Percentiles rank a stretch among this genome's conserved stretches.
These are phyloP conservation scores for Theocolax elegans DNA, from an alignment of 1,140 invertebrate species.

Conservation along the genomic window DNA sequence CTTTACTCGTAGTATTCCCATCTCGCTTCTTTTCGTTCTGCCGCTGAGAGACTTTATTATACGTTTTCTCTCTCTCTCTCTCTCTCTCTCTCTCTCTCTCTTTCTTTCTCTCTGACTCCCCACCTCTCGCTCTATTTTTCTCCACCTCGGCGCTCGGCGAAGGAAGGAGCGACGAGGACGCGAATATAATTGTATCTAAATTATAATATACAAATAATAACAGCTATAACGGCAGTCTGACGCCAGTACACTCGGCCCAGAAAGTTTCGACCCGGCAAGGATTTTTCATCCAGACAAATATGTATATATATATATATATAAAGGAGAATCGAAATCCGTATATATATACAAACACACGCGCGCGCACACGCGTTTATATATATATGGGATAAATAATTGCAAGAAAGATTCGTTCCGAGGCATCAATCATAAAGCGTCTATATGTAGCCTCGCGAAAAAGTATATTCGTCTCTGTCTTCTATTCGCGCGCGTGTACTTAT, in stretches of 20 bases:
- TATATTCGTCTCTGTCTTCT: constrained; percentile 28
- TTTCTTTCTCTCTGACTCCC: background rate
- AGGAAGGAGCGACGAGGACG: constrained; percentile 56
- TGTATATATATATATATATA: too few species aligned
- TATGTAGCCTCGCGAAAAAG: constrained; percentile 25
- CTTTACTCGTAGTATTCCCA: constrained; percentile 22
- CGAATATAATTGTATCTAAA: constrained; percentile 68
- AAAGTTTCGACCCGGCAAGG: constrained; percentile 48
- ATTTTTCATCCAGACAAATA: too few species aligned
- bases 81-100: constrained; percentile 36
- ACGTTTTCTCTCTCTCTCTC: constrained; percentile 51
- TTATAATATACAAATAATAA: constrained; percentile 70
- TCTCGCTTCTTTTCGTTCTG: constrained; percentile 43
- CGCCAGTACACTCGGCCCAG: constrained; percentile 64
- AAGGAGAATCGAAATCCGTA: too few species aligned
- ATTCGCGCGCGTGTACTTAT: constrained; percentile 11
- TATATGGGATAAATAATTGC: constrained; percentile 16
- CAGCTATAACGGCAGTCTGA: constrained; percentile 65
- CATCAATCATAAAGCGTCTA: constrained; percentile 29
- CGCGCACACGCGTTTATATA: background rate
- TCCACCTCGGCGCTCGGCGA: constrained; percentile 39
- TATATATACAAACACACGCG: too few species aligned
- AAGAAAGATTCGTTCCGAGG: constrained; percentile 2
- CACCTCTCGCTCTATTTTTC: constrained; percentile 40
- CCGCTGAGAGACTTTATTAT: constrained; percentile 61